Conservation (phyloP, 2,888 invertebrate genomes). For the Drosophila putrida region DNA sequence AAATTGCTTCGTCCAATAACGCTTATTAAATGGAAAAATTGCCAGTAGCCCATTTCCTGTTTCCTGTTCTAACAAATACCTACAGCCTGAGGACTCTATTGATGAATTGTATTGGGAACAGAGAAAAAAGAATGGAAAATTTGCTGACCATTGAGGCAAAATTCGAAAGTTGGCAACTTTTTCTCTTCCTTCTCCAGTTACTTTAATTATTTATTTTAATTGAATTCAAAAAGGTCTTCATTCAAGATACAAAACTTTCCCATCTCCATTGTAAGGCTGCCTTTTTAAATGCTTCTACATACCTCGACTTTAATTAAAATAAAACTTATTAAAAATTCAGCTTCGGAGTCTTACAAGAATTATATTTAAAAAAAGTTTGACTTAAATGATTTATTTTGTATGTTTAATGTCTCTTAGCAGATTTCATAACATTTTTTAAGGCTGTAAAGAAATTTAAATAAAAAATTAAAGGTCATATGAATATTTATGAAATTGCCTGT, state of each 20-base stretch:
- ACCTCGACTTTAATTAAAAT: neutral
- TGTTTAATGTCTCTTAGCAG: neutral
- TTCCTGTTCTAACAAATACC: constrained; percentile 6
- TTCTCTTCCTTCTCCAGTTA: constrained; percentile 9
- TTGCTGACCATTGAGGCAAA: constrained; percentile 26
- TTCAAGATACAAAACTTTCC: neutral
- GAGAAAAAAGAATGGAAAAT: constrained; percentile 18
- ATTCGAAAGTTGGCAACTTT: constrained; percentile 49
- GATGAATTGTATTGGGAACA: neutral
- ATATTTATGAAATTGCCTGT: neutral
- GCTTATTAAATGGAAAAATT: constrained; percentile 43
- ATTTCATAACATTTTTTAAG: neutral
- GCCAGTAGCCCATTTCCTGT: constrained; percentile 2
- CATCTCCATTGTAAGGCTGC: neutral
- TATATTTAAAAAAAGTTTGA: neutral
- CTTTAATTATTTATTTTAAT: constrained; percentile 38
- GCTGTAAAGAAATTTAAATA: neutral
- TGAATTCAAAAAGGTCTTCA: constrained; percentile 35
- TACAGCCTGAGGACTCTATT: constrained; percentile 7
- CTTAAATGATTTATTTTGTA: neutral
- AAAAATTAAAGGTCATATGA: neutral
- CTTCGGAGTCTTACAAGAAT: too few species aligned
- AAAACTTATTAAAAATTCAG: neutral
- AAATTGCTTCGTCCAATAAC: constrained; percentile 50
- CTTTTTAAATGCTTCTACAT: constrained; percentile 3